Evolutionary conservation across 1,140 invertebrate species (phyloP), one percentile per base, ranked within the genome.

Genomic region (Laodelphax striatellus): DNA sequence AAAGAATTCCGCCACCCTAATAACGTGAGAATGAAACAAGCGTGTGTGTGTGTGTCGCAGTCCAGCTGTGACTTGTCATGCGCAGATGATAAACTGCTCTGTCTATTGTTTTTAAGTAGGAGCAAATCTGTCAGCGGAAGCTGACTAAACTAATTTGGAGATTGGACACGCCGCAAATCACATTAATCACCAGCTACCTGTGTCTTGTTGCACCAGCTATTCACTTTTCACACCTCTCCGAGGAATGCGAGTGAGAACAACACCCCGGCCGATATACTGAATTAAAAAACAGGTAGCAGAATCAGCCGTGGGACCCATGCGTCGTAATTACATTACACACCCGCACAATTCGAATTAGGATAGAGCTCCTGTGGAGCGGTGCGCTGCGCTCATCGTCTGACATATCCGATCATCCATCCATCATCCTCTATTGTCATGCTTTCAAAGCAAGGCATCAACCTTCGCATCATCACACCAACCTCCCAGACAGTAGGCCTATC

Each of bases 241-340:
- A 38, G 34, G 34, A 38, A 38, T 38, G 34, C 34, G 34, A 38
- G 34, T 38, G 34, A 38, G 34, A 38, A 38, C 43, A n/a, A 9
- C 21, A 22, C 16, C 46, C 43, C 46, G 6, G 16, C n/a, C 46
- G 21, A 17, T 50, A 50, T 11, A 50, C 21, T 17, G 46, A 50
- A 50, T 50, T 50, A 50, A 50, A 50, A 50, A 50, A 50, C 46
- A 50, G 46, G 46, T 50, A 50, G 46, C 46, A 11, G 16, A 22
- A 50, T 22, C 46, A 50, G 1, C 46, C 43, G 14, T 19, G 14
- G 16, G 21, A 50, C 46, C 46, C 46, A 5, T 22, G 16, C 46
- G 46, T 22, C n/a, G 8, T 50, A 50, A 50, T 50, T 50, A 50
- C 46, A 50, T 50, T 50, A 50, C 46, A 50, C 46, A 50, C 46